Evolutionary conservation across 2,797 vertebrate genomes (phyloP), one percentile per base, ranked within the genome.

Genomic region (Sebastolobus alascanus): DNA sequence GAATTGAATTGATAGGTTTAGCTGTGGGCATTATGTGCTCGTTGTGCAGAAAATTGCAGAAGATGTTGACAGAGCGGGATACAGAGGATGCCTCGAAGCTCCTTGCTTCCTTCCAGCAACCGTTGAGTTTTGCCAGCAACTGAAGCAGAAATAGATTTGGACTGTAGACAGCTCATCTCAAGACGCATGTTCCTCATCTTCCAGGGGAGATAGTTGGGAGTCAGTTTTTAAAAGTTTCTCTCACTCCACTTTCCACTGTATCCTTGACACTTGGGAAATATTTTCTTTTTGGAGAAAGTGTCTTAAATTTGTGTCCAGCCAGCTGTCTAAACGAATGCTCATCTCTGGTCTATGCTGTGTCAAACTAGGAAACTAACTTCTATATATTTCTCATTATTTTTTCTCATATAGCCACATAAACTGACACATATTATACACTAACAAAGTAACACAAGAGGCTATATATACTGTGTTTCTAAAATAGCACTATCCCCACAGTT

Each of bases 131-230:
- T 89, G 82, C 87, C 89, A 88, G 79, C 76, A 80, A 77, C 84
- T 64, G 80, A 85, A 73, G 84, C 90, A 92, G 85, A 93, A 94
- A 93, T 93, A 94, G 90, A 93, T 89, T 86, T 92, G 85, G 91
- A 88, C 77, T 70, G 79, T 16, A 81, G 90, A 93, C 91, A 92
- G 88, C 87, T 90, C 86, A 72, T 90, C 87, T 90, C 77, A 55
- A 83, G 80, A 77, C 66, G 59, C 78, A 63, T 79, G 66, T 56
- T 87, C 73, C 72, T 87, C 78, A 10, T 87, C 86, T 89, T 87
- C 77, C 77, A 74, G 40, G 46, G 77, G 74, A 88, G 75, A 80
- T 63, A 69, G 85, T 76, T 78, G 65, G 83, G 1, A 90, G 80
- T 69, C 80, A 73, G 70, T 86, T 89, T 52, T 90, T 20, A 69